Base-by-base conservation (phyloP, 2,797 vertebrate species). In the Neostethus bicornis region DNA sequence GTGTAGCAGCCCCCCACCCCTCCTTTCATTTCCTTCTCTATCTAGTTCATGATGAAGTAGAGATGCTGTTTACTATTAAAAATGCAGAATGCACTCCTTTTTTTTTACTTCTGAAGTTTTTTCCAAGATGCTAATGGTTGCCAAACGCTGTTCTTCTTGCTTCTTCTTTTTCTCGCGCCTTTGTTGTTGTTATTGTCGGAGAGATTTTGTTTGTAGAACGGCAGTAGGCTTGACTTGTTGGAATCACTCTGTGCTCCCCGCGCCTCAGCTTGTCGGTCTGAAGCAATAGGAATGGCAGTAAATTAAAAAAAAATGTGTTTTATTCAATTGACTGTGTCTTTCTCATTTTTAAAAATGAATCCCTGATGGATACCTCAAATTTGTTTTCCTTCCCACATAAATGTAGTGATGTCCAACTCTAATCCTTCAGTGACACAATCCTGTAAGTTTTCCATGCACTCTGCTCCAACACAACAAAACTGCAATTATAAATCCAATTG, bases 261-360 rank as follows among this genome's bases (percentile, higher is more conserved):
- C 75, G 81, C 86, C 83, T 79, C 82, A 77, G 90, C 90, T 88
- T 90, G 89, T 92, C 83, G 86, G 84, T 90, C 80, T 87, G 80
- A 90, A 88, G 88, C 87, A 85, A 83, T 90, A 92, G 87, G 75
- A 88, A 90, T 83, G 75, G 85, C 88, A 88, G 85, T 86, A 83
- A 92, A 90, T 89, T 85, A 89, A 90, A 83, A 69, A 60, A 61
- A 80, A 69, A 60, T 35, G 69, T 86, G 81, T 84, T 89, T 90
- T 89, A 91, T 89, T 79, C 85, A 74, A 72, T 43, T 21, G 70
- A 62, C 58, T 56, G 70, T 47, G 34, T 72, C 29, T 49, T 19
- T 63, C 55, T 66, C 32, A 11, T 56, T 57, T 31, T 24, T 44
- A 7, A 16, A 16, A 28, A 31, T n/a, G 2, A 16, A 61, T 26